Percentiles rank a stretch among this genome's conserved stretches.
Conservation (phyloP, 2,888 invertebrate genomes). For the Drosophila colorata region DNA sequence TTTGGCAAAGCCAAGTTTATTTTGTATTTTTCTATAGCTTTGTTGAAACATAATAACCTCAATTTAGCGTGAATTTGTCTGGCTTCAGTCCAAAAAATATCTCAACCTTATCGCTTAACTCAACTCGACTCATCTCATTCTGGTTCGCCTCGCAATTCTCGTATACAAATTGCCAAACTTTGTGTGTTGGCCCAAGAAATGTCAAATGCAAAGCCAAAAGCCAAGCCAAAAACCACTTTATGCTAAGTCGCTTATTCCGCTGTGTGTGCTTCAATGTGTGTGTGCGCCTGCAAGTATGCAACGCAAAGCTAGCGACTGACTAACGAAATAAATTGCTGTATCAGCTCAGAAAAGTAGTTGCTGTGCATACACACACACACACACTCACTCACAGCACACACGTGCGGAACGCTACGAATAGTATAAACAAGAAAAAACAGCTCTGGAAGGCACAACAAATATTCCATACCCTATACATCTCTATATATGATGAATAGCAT, state of each 20-base stretch:
- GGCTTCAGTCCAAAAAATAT: conserved; percentile 25
- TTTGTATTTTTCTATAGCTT: neutral
- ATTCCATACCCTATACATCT: conserved; percentile 4
- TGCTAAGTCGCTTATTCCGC: conserved; percentile 66
- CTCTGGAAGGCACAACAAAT: neutral
- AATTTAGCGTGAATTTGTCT: conserved; percentile 43
- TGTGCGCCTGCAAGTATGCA: conserved; percentile 43
- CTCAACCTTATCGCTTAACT: conserved; percentile 29
- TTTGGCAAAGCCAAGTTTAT: neutral
- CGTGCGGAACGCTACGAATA: conserved; percentile 9
- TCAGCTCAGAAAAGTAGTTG: conserved; percentile 66
- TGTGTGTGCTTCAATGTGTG: conserved; percentile 11
- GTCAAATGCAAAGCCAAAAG: conserved; percentile 67
- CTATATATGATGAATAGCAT: neutral
- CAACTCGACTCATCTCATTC: conserved; percentile 22
- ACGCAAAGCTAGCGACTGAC: conserved; percentile 55
- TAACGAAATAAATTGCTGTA: conserved; percentile 76
- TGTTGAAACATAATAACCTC: conserved; percentile 26
- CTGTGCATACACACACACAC: conserved; percentile 16
- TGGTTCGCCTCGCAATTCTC: conserved; percentile 33
- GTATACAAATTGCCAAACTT: conserved; percentile 57
- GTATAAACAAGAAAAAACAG: conserved; percentile 8
- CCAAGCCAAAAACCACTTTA: conserved; percentile 65
- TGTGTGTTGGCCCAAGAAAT: conserved; percentile 64
- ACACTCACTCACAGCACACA: neutral